phyloP scores from a whole-genome alignment of 2,113 vertebrate genomes.

The Rhadina sibilatrix region DNA sequence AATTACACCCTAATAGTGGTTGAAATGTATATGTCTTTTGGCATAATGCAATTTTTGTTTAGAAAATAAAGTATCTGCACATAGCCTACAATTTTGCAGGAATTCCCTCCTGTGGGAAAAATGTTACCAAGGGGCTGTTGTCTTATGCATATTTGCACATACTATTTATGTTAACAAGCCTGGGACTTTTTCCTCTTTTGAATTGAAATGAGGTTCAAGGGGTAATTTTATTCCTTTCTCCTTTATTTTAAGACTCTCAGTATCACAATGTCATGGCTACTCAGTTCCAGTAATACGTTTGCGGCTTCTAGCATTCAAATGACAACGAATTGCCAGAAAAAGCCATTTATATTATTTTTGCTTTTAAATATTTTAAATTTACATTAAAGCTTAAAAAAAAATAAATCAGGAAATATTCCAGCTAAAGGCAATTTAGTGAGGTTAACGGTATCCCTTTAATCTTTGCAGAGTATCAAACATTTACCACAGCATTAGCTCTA shows the following conservation, averaged over 20 bases:
- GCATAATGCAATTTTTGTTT: constrained; percentile 62
- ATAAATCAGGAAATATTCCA: constrained; percentile 16
- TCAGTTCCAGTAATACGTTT: background rate
- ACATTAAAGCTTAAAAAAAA: background rate
- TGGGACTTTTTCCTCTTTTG: constrained; percentile 23
- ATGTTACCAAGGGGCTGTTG: constrained; percentile 49
- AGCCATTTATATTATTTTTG: constrained; percentile 1
- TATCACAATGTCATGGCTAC: background rate
- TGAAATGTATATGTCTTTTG: constrained; percentile 54
- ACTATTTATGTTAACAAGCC: constrained; percentile 54
- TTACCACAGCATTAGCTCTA: background rate
- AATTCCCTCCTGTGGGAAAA: constrained; percentile 62
- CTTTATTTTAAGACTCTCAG: background rate
- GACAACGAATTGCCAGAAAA: background rate
- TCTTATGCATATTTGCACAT: constrained; percentile 53
- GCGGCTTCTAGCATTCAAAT: background rate
- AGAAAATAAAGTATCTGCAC: constrained; percentile 52
- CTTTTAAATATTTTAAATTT: constrained; percentile 13
- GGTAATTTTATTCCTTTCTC: constrained; percentile 16
- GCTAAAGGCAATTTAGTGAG: constrained; percentile 43
- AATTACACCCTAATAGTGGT: constrained; percentile 38
- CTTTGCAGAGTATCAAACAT: constrained; percentile 17
- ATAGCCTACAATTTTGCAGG: constrained; percentile 35
- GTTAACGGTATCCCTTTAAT: constrained; percentile 34
- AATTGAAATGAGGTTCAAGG: constrained; percentile 5